These are phyloP conservation scores for Drosophila kikkawai DNA, from an alignment of 1,140 invertebrate genomes.

Conservation along the genomic window DNA sequence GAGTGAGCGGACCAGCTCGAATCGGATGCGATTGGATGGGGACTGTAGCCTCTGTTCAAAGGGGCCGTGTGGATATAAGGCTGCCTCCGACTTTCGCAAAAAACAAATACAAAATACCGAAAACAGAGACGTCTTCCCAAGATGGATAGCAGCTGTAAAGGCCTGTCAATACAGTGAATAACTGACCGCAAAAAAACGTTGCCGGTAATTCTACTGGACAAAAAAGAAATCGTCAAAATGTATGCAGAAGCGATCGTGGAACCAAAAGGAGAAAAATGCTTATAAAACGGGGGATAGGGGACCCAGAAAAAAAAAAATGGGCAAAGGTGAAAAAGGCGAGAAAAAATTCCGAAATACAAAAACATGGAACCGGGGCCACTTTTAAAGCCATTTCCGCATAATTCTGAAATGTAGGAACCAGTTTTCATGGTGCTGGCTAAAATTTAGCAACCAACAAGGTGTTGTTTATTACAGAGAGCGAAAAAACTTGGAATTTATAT, in stretches of 20 bases:
- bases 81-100: conserved; percentile 51
- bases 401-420: conserved; percentile 73
- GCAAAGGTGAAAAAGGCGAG: conserved; percentile 21
- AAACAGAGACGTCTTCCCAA: conserved; percentile 36
- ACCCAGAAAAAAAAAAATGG: conserved; percentile 39
- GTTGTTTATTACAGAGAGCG: conserved; percentile 13
- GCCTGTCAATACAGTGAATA: conserved; percentile 62
- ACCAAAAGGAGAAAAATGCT: conserved; percentile 28
- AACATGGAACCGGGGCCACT: conserved; percentile 47
- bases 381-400: conserved; percentile 73
- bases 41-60: conserved; percentile 29
- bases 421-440: conserved; percentile 53
- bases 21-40: conserved; percentile 20
- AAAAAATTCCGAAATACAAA: conserved; percentile 29
- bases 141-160: conserved; percentile 42
- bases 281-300: conserved; percentile 4
- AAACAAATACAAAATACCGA: conserved; percentile 8
- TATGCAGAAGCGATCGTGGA: conserved; percentile 50
- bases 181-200: conserved; percentile 45
- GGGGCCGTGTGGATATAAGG: conserved; percentile 20
- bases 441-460: conserved; percentile 46
- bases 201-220: conserved; percentile 24
- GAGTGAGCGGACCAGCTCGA: conserved; percentile 59
- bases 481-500: not conserved
- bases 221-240: conserved; percentile 68